Base-by-base conservation (phyloP, 2,888 invertebrate genomes). In the Pachliopta kotzebuea region DNA sequence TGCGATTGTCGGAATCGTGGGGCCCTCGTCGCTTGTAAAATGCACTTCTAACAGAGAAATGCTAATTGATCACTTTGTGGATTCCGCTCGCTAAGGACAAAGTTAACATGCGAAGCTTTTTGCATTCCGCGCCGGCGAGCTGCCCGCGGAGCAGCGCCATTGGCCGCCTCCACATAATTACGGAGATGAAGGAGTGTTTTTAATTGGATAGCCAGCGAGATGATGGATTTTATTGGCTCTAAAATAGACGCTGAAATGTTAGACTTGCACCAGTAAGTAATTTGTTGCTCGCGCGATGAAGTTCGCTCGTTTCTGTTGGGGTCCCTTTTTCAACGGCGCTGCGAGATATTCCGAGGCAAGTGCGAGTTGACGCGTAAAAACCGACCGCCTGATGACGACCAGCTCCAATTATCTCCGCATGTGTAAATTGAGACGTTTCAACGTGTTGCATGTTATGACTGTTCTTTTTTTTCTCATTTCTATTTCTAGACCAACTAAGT, bases 51-150 rank as follows among this genome's bases (percentile, higher is more conserved):
- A 80, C 81, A 79, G 74, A 74, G 75, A 79, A 80, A 85, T 84
- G 86, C 87, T 86, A 87, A 88, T 86, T 86, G 85, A 81, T 81
- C 78, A 77, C 83, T 81, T 83, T 85, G 84, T 81, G 77, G 74
- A 79, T 78, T 77, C 76, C 78, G 77, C 78, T 72, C 76, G 70
- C 65, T 69, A 68, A 71, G 74, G 73, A 75, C 80, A 75, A 76
- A 78, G 75, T 78, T 76, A 76, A 79, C 72, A 78, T 74, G 82
- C 79, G 78, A 81, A 77, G 75, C 68, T 79, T 81, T 85, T 84
- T 78, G 81, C 86, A 86, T 87, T 81, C 86, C 84, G 67, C 68
- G 26, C 31, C 55, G 49, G 21, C 45, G n/a, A 23, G 18, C 42
- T 26, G 50, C 42, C 24, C 42, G 52, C 31, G 65, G 52, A 23